Percentiles rank a stretch among this genome's conserved stretches.
Evolutionary conservation across 2,113 vertebrate genomes (phyloP).

Genomic region (Aptenodytes forsteri): DNA sequence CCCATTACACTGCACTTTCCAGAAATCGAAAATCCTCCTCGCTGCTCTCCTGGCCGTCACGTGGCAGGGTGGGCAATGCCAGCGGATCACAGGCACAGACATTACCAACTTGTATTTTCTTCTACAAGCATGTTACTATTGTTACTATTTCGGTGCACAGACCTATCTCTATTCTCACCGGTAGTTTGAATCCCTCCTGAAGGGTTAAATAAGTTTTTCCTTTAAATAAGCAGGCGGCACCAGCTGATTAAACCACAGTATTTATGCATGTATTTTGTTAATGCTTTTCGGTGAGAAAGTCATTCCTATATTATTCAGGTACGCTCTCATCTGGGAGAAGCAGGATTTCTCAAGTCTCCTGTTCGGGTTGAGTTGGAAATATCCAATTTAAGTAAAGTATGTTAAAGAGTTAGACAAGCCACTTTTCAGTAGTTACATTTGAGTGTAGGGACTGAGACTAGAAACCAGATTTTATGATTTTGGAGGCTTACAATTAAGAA

Average conservation of each 20-base stretch:
- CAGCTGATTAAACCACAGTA: neutral
- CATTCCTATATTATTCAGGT: neutral
- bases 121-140: neutral
- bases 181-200: neutral
- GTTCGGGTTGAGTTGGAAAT: neutral
- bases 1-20: neutral
- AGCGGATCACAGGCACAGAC: neutral
- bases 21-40: neutral
- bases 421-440: neutral
- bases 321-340: neutral
- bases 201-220: neutral
- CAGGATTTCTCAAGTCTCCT: neutral
- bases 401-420: neutral
- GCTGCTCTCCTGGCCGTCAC: neutral
- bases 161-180: neutral
- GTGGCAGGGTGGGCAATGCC: neutral
- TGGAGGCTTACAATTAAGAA: neutral
- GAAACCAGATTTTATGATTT: neutral
- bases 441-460: neutral
- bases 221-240: neutral
- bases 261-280: neutral
- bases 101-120: rapidly evolving
- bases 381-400: neutral
- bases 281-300: neutral
- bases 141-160: neutral